Base-by-base conservation (phyloP, 2,888 invertebrate species). In the Scaptomyza polygonia region DNA sequence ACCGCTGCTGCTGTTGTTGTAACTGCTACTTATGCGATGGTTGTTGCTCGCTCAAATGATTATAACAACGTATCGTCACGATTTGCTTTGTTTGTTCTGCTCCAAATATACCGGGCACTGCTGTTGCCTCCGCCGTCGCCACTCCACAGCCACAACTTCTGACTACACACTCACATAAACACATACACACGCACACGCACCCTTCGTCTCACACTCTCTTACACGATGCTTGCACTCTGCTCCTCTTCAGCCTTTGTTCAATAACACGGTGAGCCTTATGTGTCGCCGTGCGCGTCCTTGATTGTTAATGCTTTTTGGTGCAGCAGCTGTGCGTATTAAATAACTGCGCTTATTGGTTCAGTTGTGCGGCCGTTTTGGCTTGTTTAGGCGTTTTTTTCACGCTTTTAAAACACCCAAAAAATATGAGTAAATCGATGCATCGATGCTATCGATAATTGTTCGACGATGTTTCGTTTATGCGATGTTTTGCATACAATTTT, bases 341-440 rank as follows among this genome's bases (percentile, higher is more conserved):
- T 67, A 40, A 68, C 58, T 82, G 53, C 76, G 61, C 58, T 76
- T 82, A 79, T 76, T 68, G 53, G 67, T 63, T 47, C 55, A 64
- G 56, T 51, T 67, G 53, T 66, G 61, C 56, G 63, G 57, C 47
- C 72, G 70, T 69, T 72, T 72, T 61, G 56, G 69, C 75, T 74
- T 85, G 79, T 75, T 78, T 78, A 81, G 67, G 86, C 86, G 85
- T 84, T 82, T 82, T 77, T 81, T 82, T 85, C 88, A 82, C 82
- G 86, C 79, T 80, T 80, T 80, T 78, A 81, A 87, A 81, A 82
- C 78, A 85, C 88, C 79, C 76, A 85, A 85, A 65, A 39, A 85
- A 85, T 87, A 69, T 81, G 82, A 81, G 87, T 67, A 86, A 80
- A 86, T 86, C 80, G 86, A 80, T 80, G 84, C 86, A 83, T 80